Base-by-base conservation (phyloP, 2,797 vertebrate genomes). In the Epinephelus coioides region DNA sequence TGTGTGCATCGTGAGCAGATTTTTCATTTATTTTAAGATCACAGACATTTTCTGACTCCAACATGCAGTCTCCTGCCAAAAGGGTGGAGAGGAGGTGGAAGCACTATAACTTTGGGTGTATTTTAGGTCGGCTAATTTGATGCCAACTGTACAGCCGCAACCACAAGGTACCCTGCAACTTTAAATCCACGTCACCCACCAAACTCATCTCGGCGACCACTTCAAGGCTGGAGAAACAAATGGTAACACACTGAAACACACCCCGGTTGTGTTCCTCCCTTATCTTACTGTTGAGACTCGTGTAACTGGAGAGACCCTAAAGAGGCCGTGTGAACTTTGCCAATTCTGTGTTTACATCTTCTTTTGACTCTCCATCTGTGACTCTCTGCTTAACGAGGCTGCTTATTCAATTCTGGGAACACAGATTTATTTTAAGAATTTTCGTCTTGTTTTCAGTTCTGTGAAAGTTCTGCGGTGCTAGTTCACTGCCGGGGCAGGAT, bases 401-500 rank as follows among this genome's bases (percentile, higher is more conserved):
- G 75, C 81, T 85, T 80, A 79, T 70, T 81, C 66, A 83, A 86
- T 63, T 69, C 74, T 63, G 78, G 57, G 61, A 89, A 70, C 67
- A 56, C 47, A 49, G 56, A 75, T 86, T 88, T 92, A 90, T 91
- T 87, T 90, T 76, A 68, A 86, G 82, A 76, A 73, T 30, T 67
- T 46, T 82, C 73, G 69, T 85, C 71, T 83, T 84, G 75, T 81
- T 80, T 83, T 73, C 64, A 53, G 51, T 64, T 59, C 69, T 67
- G 64, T 70, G 65, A 73, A 77, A 73, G 73, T 72, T 79, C 34
- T 62, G 66, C 75, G 44, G 50, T 6, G 43, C 47, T 62, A 76
- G 83, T 87, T 89, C 84, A 87, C 69, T 63, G 69, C 15, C 76
- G 17, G 88, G 83, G 73, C 81, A 78, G 44, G 70, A 76, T 40